phyloP scores from a whole-genome alignment of 2,888 invertebrate species.

The Clivina fossor region DNA sequence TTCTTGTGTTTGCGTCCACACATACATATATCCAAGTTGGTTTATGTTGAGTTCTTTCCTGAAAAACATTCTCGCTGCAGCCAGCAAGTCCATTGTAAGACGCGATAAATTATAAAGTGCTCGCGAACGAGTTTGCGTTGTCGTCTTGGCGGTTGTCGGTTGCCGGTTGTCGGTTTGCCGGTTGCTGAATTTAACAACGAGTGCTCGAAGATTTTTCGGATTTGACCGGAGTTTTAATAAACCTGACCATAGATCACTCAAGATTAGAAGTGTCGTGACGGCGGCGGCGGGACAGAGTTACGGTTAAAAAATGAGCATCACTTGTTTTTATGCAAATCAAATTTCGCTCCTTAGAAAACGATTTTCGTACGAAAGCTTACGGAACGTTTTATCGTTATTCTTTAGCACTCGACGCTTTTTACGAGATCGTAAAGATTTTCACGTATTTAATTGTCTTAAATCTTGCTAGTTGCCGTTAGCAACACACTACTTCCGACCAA shows the following conservation, averaged over 20 bases:
- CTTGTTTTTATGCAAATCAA: slow-evolving; percentile 27
- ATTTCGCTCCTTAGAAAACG: slow-evolving; percentile 12
- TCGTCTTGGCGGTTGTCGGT: too few relatives aligned
- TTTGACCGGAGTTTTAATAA: slow-evolving; percentile 27
- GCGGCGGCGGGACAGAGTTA: neutral
- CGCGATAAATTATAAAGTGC: slow-evolving; percentile 24
- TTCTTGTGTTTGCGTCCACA: neutral
- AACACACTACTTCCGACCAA: slow-evolving; percentile 18
- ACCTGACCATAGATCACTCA: slow-evolving; percentile 28
- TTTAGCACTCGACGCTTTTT: slow-evolving; percentile 20
- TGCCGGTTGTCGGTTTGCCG: too few relatives aligned
- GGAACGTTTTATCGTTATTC: slow-evolving; percentile 19
- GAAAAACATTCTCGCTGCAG: slow-evolving; percentile 16
- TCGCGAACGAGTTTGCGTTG: neutral
- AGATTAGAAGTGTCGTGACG: slow-evolving; percentile 16
- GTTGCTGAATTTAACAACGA: neutral
- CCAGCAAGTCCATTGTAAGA: slow-evolving; percentile 14
- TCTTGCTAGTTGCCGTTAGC: slow-evolving; percentile 21
- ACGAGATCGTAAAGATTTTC: slow-evolving; percentile 20
- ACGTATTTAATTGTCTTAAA: slow-evolving; percentile 22
- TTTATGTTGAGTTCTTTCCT: slow-evolving; percentile 7
- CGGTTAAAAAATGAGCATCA: slow-evolving; percentile 23
- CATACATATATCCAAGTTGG: neutral
- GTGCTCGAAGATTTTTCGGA: slow-evolving; percentile 14
- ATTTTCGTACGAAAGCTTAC: slow-evolving; percentile 12